Evolutionary conservation across 2,113 vertebrate genomes (phyloP).

Genomic region (Stigmatopora argus): DNA sequence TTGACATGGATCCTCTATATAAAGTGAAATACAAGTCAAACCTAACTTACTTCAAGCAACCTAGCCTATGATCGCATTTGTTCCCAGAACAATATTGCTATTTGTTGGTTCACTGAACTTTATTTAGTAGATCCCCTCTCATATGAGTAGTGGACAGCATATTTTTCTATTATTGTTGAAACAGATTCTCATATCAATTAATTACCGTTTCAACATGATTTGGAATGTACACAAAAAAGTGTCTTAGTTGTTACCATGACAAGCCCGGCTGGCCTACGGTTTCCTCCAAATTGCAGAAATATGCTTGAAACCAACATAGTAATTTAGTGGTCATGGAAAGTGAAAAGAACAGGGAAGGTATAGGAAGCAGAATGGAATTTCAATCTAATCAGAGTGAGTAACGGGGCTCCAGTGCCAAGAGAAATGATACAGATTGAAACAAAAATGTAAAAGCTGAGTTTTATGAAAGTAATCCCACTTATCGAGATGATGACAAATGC

Average conservation of each 20-base stretch:
- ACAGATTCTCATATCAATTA: neutral
- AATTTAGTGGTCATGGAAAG: neutral
- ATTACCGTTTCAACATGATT: neutral
- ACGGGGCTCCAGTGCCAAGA: conserved; percentile 1
- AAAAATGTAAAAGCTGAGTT: neutral
- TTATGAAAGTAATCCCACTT: neutral
- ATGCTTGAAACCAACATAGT: neutral
- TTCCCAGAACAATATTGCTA: neutral
- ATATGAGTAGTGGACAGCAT: neutral
- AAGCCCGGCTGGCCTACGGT: neutral
- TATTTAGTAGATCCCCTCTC: neutral
- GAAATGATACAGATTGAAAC: neutral
- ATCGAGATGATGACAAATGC: neutral
- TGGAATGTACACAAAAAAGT: neutral
- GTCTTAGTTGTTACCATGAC: neutral
- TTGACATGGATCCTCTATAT: conserved; percentile 24
- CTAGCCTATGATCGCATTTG: neutral
- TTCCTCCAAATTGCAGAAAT: neutral
- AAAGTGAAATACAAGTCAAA: neutral
- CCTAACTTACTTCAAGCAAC: neutral
- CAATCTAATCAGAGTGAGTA: neutral
- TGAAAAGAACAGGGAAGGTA: neutral
- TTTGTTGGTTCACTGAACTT: neutral
- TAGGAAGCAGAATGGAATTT: neutral
- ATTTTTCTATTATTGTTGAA: neutral